Base-by-base conservation (phyloP, 2,113 vertebrate species). In the Equus quagga region DNA sequence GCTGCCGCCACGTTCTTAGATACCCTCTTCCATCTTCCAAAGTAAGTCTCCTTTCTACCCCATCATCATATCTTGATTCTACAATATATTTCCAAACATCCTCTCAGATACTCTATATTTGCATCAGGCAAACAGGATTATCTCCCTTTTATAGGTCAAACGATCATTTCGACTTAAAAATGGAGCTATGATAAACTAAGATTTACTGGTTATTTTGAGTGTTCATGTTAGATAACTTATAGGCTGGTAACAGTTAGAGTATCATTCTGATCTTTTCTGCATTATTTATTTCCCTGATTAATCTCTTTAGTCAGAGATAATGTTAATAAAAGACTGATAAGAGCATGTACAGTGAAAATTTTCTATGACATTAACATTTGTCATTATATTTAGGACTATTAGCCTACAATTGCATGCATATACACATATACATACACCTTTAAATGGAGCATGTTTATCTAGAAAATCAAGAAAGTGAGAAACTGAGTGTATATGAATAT, bases 141-240 rank as follows among this genome's bases (percentile, higher is more conserved):
- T 91, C 46, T 93, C 13, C 44, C 78, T 65, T 54, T 14, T 54
- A 14, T 70, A 24, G n/a, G 46, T 5, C 15, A 95, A 64, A 91
- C 92, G 11, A 54, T 83, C 17, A 93, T 91, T 91, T 94, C 60
- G n/a, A 69, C 15, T 83, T 88, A 79, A 41, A 95, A 72, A 72
- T 93, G 19, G 36, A 79, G 17, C 64, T 84, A 7, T 83, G 15
- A 80, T 81, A 75, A 80, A 89, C n/a, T 83, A 72, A 89, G 8
- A 72, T 62, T 86, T 87, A 73, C 60, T 12, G 72, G 8, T 91
- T 44, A 90, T 72, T 87, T 95, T 46, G 69, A 84, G 23, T 8
- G 44, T 86, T 96, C 23, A 17, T 88, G 33, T 83, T 51, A 67
- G 41, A 1, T 73, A 87, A 79, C 24, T 87, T 62, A 69, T 49